Conservation (phyloP, 2,797 vertebrate genomes). For the Alectoris magna region DNA sequence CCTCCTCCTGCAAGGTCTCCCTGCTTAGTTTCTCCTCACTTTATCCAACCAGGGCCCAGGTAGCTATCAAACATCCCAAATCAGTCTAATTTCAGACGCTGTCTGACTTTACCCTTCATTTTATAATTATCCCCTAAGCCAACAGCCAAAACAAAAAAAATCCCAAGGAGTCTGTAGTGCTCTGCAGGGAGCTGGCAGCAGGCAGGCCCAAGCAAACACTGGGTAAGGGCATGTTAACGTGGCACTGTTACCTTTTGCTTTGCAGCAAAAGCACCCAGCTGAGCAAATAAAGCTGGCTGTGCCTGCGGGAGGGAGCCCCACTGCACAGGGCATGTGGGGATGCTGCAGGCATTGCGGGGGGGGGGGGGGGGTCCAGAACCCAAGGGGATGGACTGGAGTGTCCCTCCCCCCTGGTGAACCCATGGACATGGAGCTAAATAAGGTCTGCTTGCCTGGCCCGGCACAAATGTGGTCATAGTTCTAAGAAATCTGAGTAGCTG, state of each 20-base stretch:
- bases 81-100: background rate
- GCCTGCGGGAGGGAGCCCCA: background rate
- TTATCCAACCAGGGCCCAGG: background rate
- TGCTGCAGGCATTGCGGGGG: background rate
- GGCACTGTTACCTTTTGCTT: background rate
- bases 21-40: background rate
- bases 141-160: background rate
- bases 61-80: background rate
- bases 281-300: background rate
- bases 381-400: background rate
- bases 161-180: background rate
- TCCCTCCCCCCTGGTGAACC: background rate
- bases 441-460: background rate
- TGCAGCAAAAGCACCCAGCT: fast-evolving
- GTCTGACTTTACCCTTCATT: background rate
- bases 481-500: background rate
- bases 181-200: fast-evolving
- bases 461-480: background rate
- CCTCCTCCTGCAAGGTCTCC: background rate
- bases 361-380: background rate
- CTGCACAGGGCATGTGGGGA: background rate
- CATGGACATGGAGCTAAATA: background rate
- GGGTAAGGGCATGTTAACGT: fast-evolving
- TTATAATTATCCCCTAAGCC: background rate
- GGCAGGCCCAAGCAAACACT: background rate